Base-by-base conservation (phyloP, 2,113 vertebrate species). In the Equus przewalskii region DNA sequence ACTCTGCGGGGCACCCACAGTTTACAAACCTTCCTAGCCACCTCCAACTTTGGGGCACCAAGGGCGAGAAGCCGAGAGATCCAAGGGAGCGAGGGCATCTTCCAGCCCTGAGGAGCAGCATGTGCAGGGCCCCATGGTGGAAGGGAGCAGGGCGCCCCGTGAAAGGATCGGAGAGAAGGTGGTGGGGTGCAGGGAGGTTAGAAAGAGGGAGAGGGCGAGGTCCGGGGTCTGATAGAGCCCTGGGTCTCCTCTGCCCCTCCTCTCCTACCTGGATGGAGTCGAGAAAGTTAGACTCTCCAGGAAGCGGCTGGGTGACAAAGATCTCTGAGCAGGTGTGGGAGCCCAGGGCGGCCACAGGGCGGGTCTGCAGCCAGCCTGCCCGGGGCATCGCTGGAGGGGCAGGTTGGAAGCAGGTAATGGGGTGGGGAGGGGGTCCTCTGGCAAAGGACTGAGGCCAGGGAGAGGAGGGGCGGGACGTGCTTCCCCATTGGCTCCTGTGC, bases 81-180 rank as follows among this genome's bases (percentile, higher is more conserved):
- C 0, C n/a, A 0, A 5, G 36, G 41, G 5, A 4, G 21, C 2
- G 5, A 28, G 44, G 18, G 6, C 0, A 7, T 58, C 56, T 18
- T 67, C 64, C 33, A 16, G 79, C n/a, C 28, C 3, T 0, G 22
- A 5, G 65, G 41, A 16, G 49, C 82, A 19, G 5, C 8, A 3
- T 4, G 1, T 4, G 12, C 3, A 11, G 18, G 16, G 14, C n/a
- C 51, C 54, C 1, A 1, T 0, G 0, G 22, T 33, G 18, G 58
- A 22, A 7, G 41, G 19, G 33, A 41, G 64, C 3, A 3, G 46
- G 75, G 79, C 3, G 5, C 7, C 5, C 49, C 2, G 2, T 4
- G n/a, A 33, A 33, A 76, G 51, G 21, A n/a, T 14, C 19, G 12
- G 1, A 12, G 14, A 72, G 36, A 10, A 12, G 36, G 36, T 2